Percentiles rank a stretch among this genome's conserved stretches.
These are phyloP conservation scores for Volucella inflata DNA, from an alignment of 2,888 invertebrate species.

Conservation along the genomic window DNA sequence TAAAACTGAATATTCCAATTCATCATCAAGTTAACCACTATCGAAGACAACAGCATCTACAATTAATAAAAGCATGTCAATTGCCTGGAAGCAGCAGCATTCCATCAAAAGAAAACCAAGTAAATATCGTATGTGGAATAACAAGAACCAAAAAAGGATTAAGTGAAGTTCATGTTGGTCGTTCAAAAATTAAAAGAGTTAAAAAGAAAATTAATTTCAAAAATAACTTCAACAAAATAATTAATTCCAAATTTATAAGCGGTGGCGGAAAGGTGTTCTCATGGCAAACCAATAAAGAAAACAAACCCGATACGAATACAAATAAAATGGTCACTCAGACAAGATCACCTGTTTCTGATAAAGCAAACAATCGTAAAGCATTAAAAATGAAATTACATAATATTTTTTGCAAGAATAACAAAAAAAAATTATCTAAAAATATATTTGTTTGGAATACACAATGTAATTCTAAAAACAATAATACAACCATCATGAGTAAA, in stretches of 20 bases:
- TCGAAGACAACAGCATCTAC: constrained; percentile 76
- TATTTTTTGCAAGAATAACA: constrained; percentile 53
- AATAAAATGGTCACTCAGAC: constrained; percentile 82
- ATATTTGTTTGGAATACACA: constrained; percentile 19
- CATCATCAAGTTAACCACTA: constrained; percentile 81
- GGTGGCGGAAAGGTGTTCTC: constrained; percentile 46
- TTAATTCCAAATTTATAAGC: constrained; percentile 43
- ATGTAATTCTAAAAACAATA: constrained; percentile 16
- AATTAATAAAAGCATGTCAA: constrained; percentile 79
- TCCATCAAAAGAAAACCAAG: constrained; percentile 68
- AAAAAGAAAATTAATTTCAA: constrained; percentile 76
- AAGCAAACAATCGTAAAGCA: constrained; percentile 68
- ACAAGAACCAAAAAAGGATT: constrained; percentile 37
- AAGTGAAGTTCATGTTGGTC: constrained; percentile 25
- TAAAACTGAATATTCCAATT: constrained; percentile 82
- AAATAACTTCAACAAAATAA: constrained; percentile 79
- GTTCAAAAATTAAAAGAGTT: neutral
- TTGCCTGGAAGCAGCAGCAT: constrained; percentile 79
- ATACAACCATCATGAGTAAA: constrained; percentile 26
- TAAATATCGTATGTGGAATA: constrained; percentile 50
- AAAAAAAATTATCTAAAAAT: constrained; percentile 37
- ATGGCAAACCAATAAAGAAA: constrained; percentile 82
- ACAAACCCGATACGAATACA: constrained; percentile 81
- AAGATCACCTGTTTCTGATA: constrained; percentile 64
- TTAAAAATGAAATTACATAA: constrained; percentile 61